phyloP scores from a whole-genome alignment of 2,888 invertebrate species.

The Gymnosoma rotundatum region DNA sequence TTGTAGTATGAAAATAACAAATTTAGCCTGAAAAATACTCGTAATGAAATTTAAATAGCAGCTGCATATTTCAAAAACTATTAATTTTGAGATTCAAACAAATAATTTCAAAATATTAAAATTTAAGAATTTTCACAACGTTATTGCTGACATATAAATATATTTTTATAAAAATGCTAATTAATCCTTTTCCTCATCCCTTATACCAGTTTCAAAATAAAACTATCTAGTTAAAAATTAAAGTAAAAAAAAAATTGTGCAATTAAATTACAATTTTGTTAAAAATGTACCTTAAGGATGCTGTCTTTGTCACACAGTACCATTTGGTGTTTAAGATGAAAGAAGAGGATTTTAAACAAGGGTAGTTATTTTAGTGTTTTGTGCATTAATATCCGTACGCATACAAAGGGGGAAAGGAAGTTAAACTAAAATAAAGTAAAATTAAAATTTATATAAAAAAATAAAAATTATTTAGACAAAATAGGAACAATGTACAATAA shows the following conservation, averaged over 20 bases:
- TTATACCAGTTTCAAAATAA: not conserved
- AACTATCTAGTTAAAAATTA: conserved; percentile 13
- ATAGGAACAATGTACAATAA: conserved; percentile 32
- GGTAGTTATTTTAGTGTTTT: conserved; percentile 72
- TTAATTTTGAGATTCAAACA: too few relatives aligned
- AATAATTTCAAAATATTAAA: too few relatives aligned
- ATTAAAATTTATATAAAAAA: conserved; percentile 47
- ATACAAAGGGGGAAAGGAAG: conserved; percentile 31
- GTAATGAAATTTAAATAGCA: not conserved
- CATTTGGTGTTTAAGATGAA: conserved; percentile 63
- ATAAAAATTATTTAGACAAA: conserved; percentile 48
- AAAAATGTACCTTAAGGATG: conserved; percentile 22
- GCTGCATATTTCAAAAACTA: not conserved
- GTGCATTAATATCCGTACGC: conserved; percentile 44
- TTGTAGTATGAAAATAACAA: too few relatives aligned
- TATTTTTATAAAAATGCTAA: too few relatives aligned
- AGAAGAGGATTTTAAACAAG: conserved; percentile 70
- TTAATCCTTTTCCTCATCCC: conserved; percentile 1
- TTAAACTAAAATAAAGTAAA: conserved; percentile 26
- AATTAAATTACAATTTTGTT: not conserved
- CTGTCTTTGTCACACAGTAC: conserved; percentile 46
- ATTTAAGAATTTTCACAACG: too few relatives aligned
- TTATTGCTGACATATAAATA: not conserved
- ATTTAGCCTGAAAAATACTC: too few relatives aligned
- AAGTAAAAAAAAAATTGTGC: too few relatives aligned